A percentile compares a stretch with the other conserved stretches of the same genome.
Conservation (phyloP, 2,888 invertebrate genomes). For the Ophonus ardosiacus region DNA sequence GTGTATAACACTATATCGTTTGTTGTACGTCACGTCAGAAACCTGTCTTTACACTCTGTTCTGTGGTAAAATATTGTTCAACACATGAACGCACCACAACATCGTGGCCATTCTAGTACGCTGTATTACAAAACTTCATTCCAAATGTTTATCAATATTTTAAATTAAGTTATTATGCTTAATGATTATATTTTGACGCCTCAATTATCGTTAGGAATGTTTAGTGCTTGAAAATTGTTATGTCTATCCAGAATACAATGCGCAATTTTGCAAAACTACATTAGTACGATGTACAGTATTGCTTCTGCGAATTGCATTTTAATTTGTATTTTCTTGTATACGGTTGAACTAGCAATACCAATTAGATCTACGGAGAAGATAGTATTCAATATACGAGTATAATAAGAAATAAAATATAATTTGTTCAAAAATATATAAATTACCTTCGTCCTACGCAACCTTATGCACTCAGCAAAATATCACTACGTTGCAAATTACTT, state of each 20-base stretch:
- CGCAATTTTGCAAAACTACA: background rate
- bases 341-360: background rate
- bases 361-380: background rate
- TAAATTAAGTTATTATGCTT: constrained; percentile 1
- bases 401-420: too few relatives aligned
- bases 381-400: background rate
- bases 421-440: too few relatives aligned
- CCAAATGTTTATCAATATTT: constrained; percentile 17
- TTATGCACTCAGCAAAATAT: too few relatives aligned
- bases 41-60: constrained; percentile 12
- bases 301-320: background rate
- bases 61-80: background rate
- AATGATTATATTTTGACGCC: constrained; percentile 13
- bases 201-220: too few relatives aligned
- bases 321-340: background rate
- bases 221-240: background rate
- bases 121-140: background rate
- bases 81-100: constrained; percentile 7
- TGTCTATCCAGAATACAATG: background rate
- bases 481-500: too few relatives aligned
- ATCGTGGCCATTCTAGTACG: background rate
- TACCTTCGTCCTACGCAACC: too few relatives aligned
- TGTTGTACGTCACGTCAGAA: constrained; percentile 19
- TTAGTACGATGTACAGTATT: background rate
- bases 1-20: constrained; percentile 4